Evolutionary conservation across 2,888 invertebrate genomes (phyloP).

Genomic region (Eupithecia abbreviata): DNA sequence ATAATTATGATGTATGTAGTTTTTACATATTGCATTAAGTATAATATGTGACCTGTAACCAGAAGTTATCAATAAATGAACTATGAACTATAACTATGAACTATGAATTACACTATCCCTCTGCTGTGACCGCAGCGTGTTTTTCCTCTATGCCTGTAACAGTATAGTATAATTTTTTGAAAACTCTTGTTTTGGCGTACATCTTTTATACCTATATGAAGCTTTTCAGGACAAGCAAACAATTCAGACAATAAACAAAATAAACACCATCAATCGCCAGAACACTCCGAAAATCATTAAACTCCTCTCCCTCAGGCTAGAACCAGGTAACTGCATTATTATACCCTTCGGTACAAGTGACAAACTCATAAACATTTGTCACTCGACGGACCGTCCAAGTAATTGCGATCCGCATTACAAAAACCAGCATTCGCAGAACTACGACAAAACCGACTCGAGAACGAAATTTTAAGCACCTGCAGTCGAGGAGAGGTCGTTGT

Average conservation of each 20-base stretch:
- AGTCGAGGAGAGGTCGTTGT: conserved; percentile 49
- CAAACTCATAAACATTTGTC: conserved; percentile 84
- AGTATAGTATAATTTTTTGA: background rate
- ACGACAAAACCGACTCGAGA: conserved; percentile 31
- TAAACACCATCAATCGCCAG: conserved; percentile 47
- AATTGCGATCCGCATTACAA: conserved; percentile 72
- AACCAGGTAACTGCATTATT: conserved; percentile 61
- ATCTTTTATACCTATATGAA: background rate
- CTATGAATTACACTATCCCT: too few species aligned
- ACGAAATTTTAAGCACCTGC: conserved; percentile 9
- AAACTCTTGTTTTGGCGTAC: background rate
- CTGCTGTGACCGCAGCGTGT: too few species aligned
- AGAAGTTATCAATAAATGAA: too few species aligned
- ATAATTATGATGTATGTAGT: too few species aligned
- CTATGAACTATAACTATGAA: too few species aligned
- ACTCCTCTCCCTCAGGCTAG: conserved; percentile 56
- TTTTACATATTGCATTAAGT: too few species aligned
- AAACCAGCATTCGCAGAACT: conserved; percentile 61
- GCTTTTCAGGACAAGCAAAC: background rate
- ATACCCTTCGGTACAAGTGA: conserved; percentile 68
- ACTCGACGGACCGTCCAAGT: conserved; percentile 75
- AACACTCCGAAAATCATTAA: conserved; percentile 47
- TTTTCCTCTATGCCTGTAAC: too few species aligned
- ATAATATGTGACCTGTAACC: too few species aligned
- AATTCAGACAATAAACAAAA: conserved; percentile 30